Base-by-base conservation (phyloP, 2,797 vertebrate species). In the Anolis apletophallus region DNA sequence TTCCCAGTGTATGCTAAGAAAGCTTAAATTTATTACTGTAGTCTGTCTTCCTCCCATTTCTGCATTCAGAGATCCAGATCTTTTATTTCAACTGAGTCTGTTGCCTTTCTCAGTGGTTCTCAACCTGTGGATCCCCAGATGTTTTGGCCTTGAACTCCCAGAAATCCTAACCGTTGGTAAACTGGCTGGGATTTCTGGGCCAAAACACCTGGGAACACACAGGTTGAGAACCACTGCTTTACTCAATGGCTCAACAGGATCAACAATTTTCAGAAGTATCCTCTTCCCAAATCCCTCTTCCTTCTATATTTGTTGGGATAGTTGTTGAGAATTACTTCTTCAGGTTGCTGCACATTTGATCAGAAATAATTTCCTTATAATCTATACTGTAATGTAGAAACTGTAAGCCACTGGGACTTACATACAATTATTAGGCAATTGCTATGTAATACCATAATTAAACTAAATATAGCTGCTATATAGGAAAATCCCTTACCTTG, bases 291-390 rank as follows among this genome's bases (percentile, higher is more conserved):
- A 71, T 6, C 57, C 57, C 1, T 26, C 2, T 61, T 64, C 57
- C 55, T 81, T 78, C 59, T 8, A 7, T 75, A n/a, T 50, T 80
- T 61, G 59, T 57, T 78, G 74, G 36, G 64, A 52, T 5, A 68
- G 19, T 52, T 14, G 81, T 76, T n/a, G 3, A 68, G 0, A 19
- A 32, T n/a, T 16, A 59, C 5, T 88, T 26, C 77, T 89, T 55
- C 0, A 13, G 3, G 9, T 76, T 90, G 54, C 32, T 83, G 74
- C 32, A 29, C 26, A 85, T 85, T 89, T 68, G 34, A 81, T 82
- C 1, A 90, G 86, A 89, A 8, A 87, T 12, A 69, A 68, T 87
- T 87, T 81, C 72, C 36, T 87, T 87, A 21, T 69, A 80, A 76
- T 52, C 78, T 85, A 32, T 6, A 81, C 52, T 69, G 69, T 81